These are phyloP conservation scores for Eidolon helvum DNA, from an alignment of 2,113 vertebrate species.

Conservation along the genomic window DNA sequence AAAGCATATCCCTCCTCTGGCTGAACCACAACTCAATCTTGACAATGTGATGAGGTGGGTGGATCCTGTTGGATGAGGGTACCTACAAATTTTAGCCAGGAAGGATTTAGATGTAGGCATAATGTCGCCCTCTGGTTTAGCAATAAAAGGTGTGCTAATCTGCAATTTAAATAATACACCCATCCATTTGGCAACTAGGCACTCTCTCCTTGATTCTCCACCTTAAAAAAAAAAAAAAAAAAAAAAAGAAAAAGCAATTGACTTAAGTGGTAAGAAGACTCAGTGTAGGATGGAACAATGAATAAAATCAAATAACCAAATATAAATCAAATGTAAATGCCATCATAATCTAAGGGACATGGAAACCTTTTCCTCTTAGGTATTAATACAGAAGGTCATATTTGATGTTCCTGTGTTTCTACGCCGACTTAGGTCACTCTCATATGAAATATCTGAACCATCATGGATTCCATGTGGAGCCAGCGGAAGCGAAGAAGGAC, in stretches of 20 bases:
- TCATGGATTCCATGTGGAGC: not conserved
- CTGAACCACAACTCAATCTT: not conserved
- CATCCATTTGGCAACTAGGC: not conserved
- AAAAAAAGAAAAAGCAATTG: not conserved
- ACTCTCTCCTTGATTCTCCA: conserved; percentile 39
- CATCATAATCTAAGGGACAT: not conserved
- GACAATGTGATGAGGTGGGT: not conserved
- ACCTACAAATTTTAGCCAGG: conserved; percentile 14
- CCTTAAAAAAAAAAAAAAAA: conserved; percentile 21
- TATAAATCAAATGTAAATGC: conserved; percentile 5
- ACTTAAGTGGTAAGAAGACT: not conserved
- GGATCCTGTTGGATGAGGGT: not conserved
- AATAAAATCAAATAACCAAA: conserved; percentile 6
- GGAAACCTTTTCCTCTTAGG: not conserved
- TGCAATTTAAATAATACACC: conserved; percentile 38
- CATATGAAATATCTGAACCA: not conserved
- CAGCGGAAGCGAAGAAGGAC: not conserved
- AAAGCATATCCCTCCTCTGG: not conserved
- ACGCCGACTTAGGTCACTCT: not conserved
- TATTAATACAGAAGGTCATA: not conserved
- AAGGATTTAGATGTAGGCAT: conserved; percentile 48
- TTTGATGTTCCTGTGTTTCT: not conserved
- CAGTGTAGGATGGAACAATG: not conserved
- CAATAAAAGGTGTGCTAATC: conserved; percentile 34
- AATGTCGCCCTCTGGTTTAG: conserved; percentile 29